Percentiles rank a stretch among this genome's conserved stretches.
Conservation (phyloP, 2,113 vertebrate species). For the Neotoma lepida region DNA sequence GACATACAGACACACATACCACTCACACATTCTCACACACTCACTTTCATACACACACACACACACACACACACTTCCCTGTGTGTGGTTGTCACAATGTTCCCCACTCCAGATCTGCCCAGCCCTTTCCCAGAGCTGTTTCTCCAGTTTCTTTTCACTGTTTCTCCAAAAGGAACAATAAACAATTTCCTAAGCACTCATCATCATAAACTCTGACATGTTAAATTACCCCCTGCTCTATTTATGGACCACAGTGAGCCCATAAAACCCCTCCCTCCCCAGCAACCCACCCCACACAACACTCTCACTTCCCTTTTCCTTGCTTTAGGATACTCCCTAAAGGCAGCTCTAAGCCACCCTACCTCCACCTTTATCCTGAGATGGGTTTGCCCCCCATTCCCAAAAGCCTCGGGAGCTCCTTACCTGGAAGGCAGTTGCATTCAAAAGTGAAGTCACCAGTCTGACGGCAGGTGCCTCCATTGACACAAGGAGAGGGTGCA, state of each 20-base stretch:
- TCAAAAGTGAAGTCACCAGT: slow-evolving; percentile 91
- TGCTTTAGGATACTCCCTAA: neutral
- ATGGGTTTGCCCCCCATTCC: neutral
- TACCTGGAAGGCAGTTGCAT: slow-evolving; percentile 96
- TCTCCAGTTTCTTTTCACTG: slow-evolving; percentile 52
- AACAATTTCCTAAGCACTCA: slow-evolving; percentile 61
- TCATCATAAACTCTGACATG: slow-evolving; percentile 74
- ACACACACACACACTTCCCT: neutral
- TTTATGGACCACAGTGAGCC: slow-evolving; percentile 60
- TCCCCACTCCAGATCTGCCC: slow-evolving; percentile 11
- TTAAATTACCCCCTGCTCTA: slow-evolving; percentile 65
- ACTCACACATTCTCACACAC: too few species aligned
- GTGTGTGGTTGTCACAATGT: neutral
- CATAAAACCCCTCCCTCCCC: slow-evolving; percentile 69
- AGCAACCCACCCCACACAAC: slow-evolving; percentile 11
- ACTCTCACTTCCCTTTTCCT: slow-evolving; percentile 68
- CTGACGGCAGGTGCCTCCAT: slow-evolving; percentile 94
- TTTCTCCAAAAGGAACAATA: slow-evolving; percentile 65
- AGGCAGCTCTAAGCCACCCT: neutral
- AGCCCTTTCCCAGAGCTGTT: slow-evolving; percentile 42
- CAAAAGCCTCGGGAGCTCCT: neutral
- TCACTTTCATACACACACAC: too few species aligned
- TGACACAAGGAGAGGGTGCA: slow-evolving; percentile 92
- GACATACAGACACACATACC: too few species aligned
- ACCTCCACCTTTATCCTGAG: neutral